Base-by-base conservation (phyloP, 2,888 invertebrate species). In the Tillus elongatus region DNA sequence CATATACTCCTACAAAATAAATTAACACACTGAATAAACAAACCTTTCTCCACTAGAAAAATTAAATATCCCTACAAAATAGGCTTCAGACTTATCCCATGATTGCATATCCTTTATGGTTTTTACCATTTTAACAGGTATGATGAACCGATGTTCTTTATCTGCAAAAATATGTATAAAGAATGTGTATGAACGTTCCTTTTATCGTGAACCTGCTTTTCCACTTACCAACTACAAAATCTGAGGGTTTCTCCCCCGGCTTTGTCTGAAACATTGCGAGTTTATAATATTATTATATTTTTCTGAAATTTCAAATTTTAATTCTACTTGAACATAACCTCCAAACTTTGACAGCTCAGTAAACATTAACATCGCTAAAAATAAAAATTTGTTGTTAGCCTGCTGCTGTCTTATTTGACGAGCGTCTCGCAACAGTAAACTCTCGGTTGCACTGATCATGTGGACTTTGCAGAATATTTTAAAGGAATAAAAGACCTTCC, bases 41-140 rank as follows among this genome's bases (percentile, higher is more conserved):
- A 39, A 40, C 8, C 30, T 8, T 8, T 9, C 9, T 4, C 8
- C 4, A 19, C 24, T n/a, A n/a, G 3, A 19, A 9, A 34, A 30
- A 33, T 32, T 31, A 14, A 28, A 26, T 9, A 34, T 28, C 35
- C 64, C 66, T 65, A 82, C 82, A 67, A 79, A 79, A 62, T 87
- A 89, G 2, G 89, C 89, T 58, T 86, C 82, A 1, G 89, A 89
- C 57, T 80, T 82, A 52, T 84, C 79, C 91, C 91, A 92, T 41
- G 73, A 63, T 34, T 70, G 67, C 79, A 91, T 79, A 54, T 89
- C 88, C 11, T 71, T 71, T 3, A 75, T 71, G 14, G 68, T 64
- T 65, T 77, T 78, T 2, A 84, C 72, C 36, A 72, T 71, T 59
- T 76, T 81, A 41, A 72, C 71, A 4, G 83, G 83, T 30, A 74